Conservation (phyloP, 2,888 invertebrate genomes). For the Drosophila prolongata region DNA sequence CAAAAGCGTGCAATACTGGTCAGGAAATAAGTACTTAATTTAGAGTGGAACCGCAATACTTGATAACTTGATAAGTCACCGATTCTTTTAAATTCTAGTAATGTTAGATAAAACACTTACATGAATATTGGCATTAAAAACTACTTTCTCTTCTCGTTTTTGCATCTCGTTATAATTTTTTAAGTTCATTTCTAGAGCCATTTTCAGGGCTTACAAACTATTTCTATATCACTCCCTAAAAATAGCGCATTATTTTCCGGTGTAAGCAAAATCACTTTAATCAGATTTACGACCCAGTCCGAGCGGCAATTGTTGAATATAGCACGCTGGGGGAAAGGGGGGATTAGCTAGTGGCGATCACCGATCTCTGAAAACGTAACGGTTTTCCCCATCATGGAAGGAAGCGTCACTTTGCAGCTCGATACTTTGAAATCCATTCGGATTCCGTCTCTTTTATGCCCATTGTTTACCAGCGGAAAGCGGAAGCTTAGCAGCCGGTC, state of each 20-base stretch:
- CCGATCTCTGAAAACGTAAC: conserved; percentile 24
- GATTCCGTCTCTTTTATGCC: conserved; percentile 12
- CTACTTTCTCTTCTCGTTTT: too few species aligned
- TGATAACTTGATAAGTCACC: too few species aligned
- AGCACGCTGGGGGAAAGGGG: conserved; percentile 4
- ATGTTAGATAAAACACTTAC: too few species aligned
- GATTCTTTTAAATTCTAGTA: too few species aligned
- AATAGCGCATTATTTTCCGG: not conserved
- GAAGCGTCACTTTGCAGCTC: not conserved
- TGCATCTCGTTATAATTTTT: too few species aligned
- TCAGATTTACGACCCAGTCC: not conserved
- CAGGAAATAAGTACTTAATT: too few species aligned
- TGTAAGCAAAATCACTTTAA: not conserved
- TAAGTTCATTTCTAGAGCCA: too few species aligned
- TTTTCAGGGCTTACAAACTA: too few species aligned
- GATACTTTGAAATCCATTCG: conserved; percentile 1
- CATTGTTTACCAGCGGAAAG: conserved; percentile 17
- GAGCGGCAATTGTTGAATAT: conserved; percentile 19
- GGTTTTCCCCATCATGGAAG: conserved; percentile 9
- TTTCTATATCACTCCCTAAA: too few species aligned
- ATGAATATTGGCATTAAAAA: too few species aligned
- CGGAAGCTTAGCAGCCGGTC: conserved; percentile 46
- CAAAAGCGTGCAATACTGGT: too few species aligned
- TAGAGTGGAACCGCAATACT: too few species aligned
- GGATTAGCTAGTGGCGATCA: conserved; percentile 13